Percentiles rank a stretch among this genome's conserved stretches.
phyloP scores from a whole-genome alignment of 1,140 invertebrate genomes.

The Panagrolaimus sp. region DNA sequence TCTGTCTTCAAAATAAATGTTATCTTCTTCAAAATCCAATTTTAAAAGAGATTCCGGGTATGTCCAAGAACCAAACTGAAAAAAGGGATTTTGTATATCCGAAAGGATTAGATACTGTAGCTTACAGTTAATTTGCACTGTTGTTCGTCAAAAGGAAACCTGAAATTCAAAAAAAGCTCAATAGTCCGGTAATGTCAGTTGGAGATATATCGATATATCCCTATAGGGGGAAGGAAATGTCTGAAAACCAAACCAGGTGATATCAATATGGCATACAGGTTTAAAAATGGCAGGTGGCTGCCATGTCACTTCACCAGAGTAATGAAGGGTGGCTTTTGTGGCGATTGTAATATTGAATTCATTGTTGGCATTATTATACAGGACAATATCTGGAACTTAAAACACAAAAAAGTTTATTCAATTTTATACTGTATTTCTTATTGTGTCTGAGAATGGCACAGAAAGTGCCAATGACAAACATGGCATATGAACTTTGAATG shows the following conservation, averaged over 20 bases:
- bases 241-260: slow-evolving; percentile 69
- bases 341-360: slow-evolving; percentile 63
- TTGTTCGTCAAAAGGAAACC: slow-evolving; percentile 75
- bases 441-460: slow-evolving; percentile 61
- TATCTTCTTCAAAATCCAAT: slow-evolving; percentile 44
- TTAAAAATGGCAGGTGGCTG: slow-evolving; percentile 96
- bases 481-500: slow-evolving; percentile 60
- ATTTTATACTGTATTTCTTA: slow-evolving; percentile 69
- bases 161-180: slow-evolving; percentile 12
- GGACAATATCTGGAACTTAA: slow-evolving; percentile 77
- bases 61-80: slow-evolving; percentile 92
- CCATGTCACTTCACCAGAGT: slow-evolving; percentile 82
- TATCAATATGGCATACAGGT: slow-evolving; percentile 85
- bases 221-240: no score
- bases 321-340: slow-evolving; percentile 68
- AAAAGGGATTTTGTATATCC: slow-evolving; percentile 12
- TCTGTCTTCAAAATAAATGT: slow-evolving; percentile 29
- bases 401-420: slow-evolving; percentile 70
- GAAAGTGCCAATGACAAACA: neutral
- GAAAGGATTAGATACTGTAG: neutral
- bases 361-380: slow-evolving; percentile 60
- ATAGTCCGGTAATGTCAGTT: neutral
- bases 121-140: slow-evolving; percentile 74
- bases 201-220: no score
- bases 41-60: slow-evolving; percentile 68